phyloP scores from a whole-genome alignment of 2,113 vertebrate genomes.

The Gymnocephalus cernua region DNA sequence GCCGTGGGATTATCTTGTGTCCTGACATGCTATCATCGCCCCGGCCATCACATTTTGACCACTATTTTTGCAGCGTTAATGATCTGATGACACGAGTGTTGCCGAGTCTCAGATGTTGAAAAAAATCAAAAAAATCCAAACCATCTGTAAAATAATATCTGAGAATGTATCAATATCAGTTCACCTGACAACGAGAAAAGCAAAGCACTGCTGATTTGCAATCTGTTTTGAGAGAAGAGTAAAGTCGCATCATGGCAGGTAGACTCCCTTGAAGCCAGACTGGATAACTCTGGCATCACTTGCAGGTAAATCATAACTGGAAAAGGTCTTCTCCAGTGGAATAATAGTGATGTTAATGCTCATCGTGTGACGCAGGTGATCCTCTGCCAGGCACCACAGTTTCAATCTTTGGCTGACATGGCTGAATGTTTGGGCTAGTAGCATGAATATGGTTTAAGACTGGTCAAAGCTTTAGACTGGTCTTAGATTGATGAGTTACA shows the following conservation, averaged over 20 bases:
- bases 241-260: constrained; percentile 29
- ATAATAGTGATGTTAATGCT: constrained; percentile 33
- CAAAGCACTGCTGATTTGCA: constrained; percentile 41
- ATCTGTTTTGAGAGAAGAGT: constrained; percentile 34
- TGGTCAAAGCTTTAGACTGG: neutral
- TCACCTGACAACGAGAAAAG: constrained; percentile 50
- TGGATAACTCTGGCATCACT: constrained; percentile 36
- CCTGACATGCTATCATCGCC: constrained; percentile 59
- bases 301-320: constrained; percentile 35
- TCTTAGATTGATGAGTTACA: neutral
- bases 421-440: neutral
- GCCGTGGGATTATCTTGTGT: constrained; percentile 38
- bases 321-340: constrained; percentile 23
- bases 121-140: too few relatives aligned
- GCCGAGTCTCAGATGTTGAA: constrained; percentile 27
- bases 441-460: neutral
- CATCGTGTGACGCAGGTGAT: constrained; percentile 21
- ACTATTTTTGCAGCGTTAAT: constrained; percentile 46
- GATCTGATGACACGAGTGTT: constrained; percentile 7
- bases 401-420: constrained; percentile 12
- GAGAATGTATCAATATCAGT: constrained; percentile 28
- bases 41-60: constrained; percentile 54
- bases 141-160: constrained; percentile 49
- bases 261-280: constrained; percentile 18
- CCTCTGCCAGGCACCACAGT: constrained; percentile 25